Evolutionary conservation across 2,888 invertebrate genomes (phyloP).

Genomic region (Cenopis cana): DNA sequence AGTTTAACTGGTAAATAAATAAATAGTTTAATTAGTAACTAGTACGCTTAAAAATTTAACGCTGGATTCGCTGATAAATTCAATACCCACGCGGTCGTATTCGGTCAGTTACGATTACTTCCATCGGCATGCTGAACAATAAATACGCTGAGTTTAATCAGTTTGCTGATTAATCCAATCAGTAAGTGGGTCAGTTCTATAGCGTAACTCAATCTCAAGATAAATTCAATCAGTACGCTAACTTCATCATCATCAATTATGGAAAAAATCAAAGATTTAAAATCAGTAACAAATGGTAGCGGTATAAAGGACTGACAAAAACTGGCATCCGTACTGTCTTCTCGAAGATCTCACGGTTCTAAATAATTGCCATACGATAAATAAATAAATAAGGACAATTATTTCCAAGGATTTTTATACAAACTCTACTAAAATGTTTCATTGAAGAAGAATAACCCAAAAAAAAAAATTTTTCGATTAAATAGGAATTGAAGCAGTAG

Average conservation of each 20-base stretch:
- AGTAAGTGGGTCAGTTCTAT: neutral
- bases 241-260: neutral
- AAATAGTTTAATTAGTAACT: neutral
- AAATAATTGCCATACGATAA: too few relatives aligned
- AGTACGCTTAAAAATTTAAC: neutral
- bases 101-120: constrained; percentile 86
- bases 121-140: neutral
- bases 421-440: too few relatives aligned
- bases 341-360: too few relatives aligned
- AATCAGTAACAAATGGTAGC: neutral
- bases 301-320: too few relatives aligned
- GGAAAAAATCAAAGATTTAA: neutral
- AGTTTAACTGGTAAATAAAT: neutral
- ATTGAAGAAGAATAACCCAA: too few relatives aligned
- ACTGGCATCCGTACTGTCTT: too few relatives aligned
- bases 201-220: neutral
- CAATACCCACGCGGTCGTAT: constrained; percentile 88
- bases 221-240: neutral
- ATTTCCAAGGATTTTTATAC: too few relatives aligned
- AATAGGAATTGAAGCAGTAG: constrained; percentile 13
- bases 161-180: neutral
- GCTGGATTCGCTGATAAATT: neutral
- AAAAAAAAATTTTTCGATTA: too few relatives aligned
- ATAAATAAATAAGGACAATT: too few relatives aligned
- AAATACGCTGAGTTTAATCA: neutral